Conservation (phyloP, 2,797 vertebrate species). For the Myripristis murdjan region DNA sequence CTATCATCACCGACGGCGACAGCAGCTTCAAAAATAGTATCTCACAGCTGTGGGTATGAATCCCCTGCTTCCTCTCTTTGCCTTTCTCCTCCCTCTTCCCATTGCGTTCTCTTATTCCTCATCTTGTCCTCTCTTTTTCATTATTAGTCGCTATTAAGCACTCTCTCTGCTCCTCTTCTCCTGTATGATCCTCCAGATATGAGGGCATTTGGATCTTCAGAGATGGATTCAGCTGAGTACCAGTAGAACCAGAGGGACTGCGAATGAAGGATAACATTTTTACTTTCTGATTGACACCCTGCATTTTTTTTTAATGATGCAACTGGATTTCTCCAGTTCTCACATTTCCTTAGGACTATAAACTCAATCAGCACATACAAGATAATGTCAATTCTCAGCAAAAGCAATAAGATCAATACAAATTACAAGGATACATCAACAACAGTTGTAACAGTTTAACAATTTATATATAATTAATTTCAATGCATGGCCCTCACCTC, state of each 20-base stretch:
- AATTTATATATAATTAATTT: too few species aligned
- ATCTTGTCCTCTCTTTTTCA: constrained; percentile 11
- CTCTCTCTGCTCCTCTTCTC: background rate
- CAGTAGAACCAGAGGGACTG: background rate
- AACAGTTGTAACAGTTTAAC: too few species aligned
- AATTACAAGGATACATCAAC: too few species aligned
- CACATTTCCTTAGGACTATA: background rate
- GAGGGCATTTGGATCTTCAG: constrained; percentile 24
- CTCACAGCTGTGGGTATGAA: background rate
- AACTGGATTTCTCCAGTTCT: constrained; percentile 5
- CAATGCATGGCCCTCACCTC: too few species aligned
- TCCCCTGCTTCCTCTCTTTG: background rate
- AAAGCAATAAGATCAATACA: background rate
- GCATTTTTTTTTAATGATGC: constrained; percentile 4
- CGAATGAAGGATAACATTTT: constrained; percentile 12
- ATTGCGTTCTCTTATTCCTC: background rate
- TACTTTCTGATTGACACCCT: constrained; percentile 16
- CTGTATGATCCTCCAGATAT: background rate
- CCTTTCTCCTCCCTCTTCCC: constrained; percentile 3
- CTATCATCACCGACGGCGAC: constrained; percentile 23
- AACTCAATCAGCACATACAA: too few species aligned
- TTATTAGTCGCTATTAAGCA: constrained; percentile 4
- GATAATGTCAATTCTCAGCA: background rate
- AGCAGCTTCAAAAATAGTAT: constrained; percentile 15
- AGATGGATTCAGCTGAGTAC: constrained; percentile 6